phyloP scores from a whole-genome alignment of 2,797 vertebrate species.

The Apogon hyalosoma region DNA sequence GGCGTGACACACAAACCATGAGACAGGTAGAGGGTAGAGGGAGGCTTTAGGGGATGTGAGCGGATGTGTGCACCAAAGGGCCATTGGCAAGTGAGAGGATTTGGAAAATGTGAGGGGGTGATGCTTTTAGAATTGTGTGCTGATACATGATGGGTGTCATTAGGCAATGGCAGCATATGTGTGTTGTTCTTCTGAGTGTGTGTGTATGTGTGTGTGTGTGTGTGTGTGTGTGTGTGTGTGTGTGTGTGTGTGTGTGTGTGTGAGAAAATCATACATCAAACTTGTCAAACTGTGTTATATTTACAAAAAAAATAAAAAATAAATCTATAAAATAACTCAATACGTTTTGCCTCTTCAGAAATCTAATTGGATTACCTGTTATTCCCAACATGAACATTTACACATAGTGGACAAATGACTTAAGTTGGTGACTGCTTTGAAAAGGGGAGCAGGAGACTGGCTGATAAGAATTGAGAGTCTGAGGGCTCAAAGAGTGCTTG shows the following conservation, averaged over 20 bases:
- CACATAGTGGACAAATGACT: constrained; percentile 72
- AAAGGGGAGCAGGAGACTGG: constrained; percentile 59
- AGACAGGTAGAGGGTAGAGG: constrained; percentile 59
- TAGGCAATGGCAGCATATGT: constrained; percentile 20
- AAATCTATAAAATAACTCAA: constrained; percentile 2
- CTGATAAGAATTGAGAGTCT: constrained; percentile 69
- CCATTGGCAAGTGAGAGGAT: constrained; percentile 59
- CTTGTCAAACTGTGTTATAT: no score
- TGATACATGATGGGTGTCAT: constrained; percentile 58
- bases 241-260: no score
- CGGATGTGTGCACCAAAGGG: constrained; percentile 39
- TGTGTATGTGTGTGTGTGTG: not conserved
- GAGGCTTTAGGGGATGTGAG: constrained; percentile 55
- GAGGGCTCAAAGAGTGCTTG: constrained; percentile 77
- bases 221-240: constrained; percentile 2
- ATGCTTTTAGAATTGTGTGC: constrained; percentile 46
- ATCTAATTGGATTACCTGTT: constrained; percentile 68
- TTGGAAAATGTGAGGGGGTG: constrained; percentile 50
- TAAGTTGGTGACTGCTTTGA: constrained; percentile 68
- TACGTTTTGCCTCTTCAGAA: constrained; percentile 36
- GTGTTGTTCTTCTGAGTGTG: constrained; percentile 18
- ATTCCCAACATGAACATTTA: constrained; percentile 67
- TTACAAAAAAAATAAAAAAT: no score
- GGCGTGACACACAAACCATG: constrained; percentile 57
- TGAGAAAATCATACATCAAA: no score